Percentiles rank a stretch among this genome's conserved stretches.
These are phyloP conservation scores for Portevinia maculata DNA, from an alignment of 2,888 invertebrate species.

Conservation along the genomic window DNA sequence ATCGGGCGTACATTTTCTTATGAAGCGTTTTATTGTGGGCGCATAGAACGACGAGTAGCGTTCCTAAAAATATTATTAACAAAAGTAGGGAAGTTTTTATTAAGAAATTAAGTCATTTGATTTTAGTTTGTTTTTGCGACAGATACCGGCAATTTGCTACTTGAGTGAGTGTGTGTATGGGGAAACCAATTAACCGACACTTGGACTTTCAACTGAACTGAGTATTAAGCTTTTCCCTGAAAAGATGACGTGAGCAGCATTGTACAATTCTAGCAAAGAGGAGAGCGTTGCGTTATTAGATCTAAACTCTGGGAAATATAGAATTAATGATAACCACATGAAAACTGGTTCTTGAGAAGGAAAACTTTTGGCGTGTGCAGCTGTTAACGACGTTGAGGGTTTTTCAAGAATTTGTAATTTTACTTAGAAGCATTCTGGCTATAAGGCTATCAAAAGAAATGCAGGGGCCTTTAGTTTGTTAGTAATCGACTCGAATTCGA, in stretches of 20 bases:
- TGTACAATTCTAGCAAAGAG: conserved; percentile 11
- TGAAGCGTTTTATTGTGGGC: conserved; percentile 20
- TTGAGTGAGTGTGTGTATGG: conserved; percentile 25
- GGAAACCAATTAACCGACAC: conserved; percentile 53
- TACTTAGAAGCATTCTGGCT: not conserved
- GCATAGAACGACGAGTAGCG: no score
- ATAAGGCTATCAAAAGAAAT: no score
- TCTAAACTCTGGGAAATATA: conserved; percentile 14
- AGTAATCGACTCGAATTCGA: no score
- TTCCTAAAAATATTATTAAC: no score
- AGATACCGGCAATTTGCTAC: conserved; percentile 36
- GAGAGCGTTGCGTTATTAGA: conserved; percentile 35
- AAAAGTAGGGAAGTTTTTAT: conserved; percentile 37
- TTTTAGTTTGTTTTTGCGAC: conserved; percentile 10
- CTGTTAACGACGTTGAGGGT: not conserved
- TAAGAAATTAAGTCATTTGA: conserved; percentile 41
- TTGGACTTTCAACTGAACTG: conserved; percentile 55
- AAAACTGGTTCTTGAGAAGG: conserved; percentile 17
- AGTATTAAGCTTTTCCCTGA: conserved; percentile 44
- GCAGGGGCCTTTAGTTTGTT: no score
- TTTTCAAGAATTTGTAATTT: conserved; percentile 1
- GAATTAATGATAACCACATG: not conserved
- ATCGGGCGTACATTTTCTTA: conserved; percentile 21
- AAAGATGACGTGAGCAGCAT: conserved; percentile 56
- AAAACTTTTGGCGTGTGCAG: not conserved